Base-by-base conservation (phyloP, 2,113 vertebrate genomes). In the Epinephelus fuscoguttatus region DNA sequence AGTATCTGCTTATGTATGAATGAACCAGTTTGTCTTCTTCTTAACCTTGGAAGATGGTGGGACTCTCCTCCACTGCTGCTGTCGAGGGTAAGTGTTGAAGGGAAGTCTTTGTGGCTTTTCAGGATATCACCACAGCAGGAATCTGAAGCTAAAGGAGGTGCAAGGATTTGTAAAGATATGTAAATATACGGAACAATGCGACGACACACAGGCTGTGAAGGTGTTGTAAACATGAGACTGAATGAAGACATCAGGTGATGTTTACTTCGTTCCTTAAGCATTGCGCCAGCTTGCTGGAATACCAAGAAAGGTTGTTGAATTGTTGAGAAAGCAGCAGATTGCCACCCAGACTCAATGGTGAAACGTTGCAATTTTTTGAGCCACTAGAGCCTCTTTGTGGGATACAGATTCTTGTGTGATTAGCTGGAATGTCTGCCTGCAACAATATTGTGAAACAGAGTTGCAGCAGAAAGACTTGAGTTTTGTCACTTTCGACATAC, bases 11-110 rank as follows among this genome's bases (percentile, higher is more conserved):
- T 47, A 19, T 89, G 57, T 70, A 70, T 91, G 78, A 87, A 83
- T 80, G 73, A 88, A 53, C 66, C 23, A 10, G 11, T 68, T 63
- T 77, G 25, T 62, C 77, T 74, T 27, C 70, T 80, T 37, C 13
- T 18, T 52, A 45, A 67, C 37, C 14, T 55, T 67, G 75, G 61
- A 87, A 75, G 68, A 94, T 94, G 94, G 92, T 94, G 81, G 94
- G 93, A 80, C 81, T 94, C 69, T 94, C 94, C 61, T 88, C 92
- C 76, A 88, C 81, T 33, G 72, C 88, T 56, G 68, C 88, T 74
- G 88, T 78, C 4, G 84, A 94, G 75, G 92, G 94, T 94, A 80
- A 88, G 92, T 88, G 67, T 61, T 47, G 18, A 47, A 63, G 37
- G 6, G 61, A 70, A 57, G 57, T 70, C 47, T 76, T 17, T 53